A percentile compares a stretch with the other conserved stretches of the same genome.
Conservation (phyloP, 1,140 invertebrate genomes). For the Metopolophium dirhodum region DNA sequence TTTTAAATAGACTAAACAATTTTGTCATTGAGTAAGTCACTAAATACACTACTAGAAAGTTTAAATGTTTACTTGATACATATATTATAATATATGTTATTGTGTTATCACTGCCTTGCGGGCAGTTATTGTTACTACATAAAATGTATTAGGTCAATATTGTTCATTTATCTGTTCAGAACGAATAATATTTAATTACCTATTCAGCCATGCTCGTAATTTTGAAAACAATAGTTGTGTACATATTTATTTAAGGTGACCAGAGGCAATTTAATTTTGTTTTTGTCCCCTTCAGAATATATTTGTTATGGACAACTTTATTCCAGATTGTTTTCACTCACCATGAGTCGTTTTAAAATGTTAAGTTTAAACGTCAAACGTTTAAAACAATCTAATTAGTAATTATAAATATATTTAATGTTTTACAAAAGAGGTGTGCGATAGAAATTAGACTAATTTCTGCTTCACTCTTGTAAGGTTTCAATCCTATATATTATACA, state of each 20-base stretch:
- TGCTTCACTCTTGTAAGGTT: too few relatives aligned
- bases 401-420: too few relatives aligned
- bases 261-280: neutral
- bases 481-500: too few relatives aligned
- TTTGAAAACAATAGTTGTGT: neutral
- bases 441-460: too few relatives aligned
- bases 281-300: neutral
- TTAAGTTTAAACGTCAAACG: too few relatives aligned
- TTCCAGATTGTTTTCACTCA: neutral
- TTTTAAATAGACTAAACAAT: neutral
- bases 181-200: conserved; percentile 8
- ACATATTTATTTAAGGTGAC: neutral
- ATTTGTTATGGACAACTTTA: neutral
- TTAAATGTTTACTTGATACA: neutral
- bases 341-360: too few relatives aligned
- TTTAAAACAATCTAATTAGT: too few relatives aligned
- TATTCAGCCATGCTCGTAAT: neutral
- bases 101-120: neutral
- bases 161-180: neutral
- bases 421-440: too few relatives aligned
- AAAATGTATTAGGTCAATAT: neutral
- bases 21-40: neutral
- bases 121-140: neutral
- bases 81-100: neutral
- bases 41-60: neutral